Percentiles rank a stretch among this genome's conserved stretches.
Evolutionary conservation across 1,140 invertebrate genomes (phyloP).

Genomic region (Drosophila tani): DNA sequence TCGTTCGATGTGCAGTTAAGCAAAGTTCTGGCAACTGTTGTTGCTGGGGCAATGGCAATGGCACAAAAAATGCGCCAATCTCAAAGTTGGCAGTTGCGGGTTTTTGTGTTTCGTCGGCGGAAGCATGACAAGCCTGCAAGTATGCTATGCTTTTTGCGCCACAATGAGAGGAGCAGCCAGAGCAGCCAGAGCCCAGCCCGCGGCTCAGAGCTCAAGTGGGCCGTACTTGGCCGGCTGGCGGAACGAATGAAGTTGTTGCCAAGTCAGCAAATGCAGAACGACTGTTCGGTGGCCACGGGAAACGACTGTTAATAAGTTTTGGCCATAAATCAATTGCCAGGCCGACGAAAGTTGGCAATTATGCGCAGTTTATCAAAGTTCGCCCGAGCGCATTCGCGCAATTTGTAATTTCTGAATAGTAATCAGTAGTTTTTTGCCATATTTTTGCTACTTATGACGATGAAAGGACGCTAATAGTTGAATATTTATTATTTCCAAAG

Average conservation of each 20-base stretch:
- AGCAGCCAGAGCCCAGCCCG: conserved; percentile 7
- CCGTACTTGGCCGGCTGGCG: conserved; percentile 6
- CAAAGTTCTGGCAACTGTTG: conserved; percentile 48
- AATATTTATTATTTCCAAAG: too few relatives aligned
- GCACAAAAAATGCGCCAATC: conserved; percentile 52
- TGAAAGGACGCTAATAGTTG: too few relatives aligned
- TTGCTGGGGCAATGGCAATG: conserved; percentile 14
- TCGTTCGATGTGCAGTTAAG: conserved; percentile 57
- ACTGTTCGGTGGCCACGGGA: conserved; percentile 19
- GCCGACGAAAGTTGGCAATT: conserved; percentile 31
- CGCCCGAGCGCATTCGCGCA: conserved; percentile 6
- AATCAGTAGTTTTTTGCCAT: conserved; percentile 4
- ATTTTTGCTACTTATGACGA: background rate
- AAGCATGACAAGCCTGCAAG: conserved; percentile 54
- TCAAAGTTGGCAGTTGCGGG: conserved; percentile 47
- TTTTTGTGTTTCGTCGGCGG: conserved; percentile 36
- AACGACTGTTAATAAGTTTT: conserved; percentile 59
- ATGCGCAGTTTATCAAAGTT: conserved; percentile 48
- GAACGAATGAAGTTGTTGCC: conserved; percentile 32
- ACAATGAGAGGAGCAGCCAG: conserved; percentile 25
- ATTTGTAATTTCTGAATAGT: conserved; percentile 25
- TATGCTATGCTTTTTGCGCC: conserved; percentile 54
- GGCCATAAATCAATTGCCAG: conserved; percentile 70
- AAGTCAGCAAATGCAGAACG: conserved; percentile 17
- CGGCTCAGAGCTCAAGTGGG: conserved; percentile 51